Conservation (phyloP, 2,797 vertebrate species). For the Chiroxiphia lanceolata region DNA sequence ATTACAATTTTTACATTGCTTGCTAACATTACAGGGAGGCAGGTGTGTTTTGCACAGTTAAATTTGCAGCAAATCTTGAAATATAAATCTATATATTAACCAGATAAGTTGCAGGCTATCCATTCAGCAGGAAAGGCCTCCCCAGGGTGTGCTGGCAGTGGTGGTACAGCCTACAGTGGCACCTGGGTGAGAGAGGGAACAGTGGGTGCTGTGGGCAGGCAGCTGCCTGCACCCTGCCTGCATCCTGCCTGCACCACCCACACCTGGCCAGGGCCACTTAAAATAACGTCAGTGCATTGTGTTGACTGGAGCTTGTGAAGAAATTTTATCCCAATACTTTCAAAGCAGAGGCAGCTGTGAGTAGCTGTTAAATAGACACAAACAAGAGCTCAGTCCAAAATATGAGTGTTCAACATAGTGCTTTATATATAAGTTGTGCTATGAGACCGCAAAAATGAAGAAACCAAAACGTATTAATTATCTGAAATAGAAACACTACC, state of each 20-base stretch:
- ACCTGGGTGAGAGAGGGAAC: neutral
- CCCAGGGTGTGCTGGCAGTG: neutral
- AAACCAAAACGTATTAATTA: slow-evolving; percentile 81
- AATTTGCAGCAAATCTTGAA: neutral
- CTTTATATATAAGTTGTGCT: slow-evolving; percentile 79
- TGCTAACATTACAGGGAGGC: neutral
- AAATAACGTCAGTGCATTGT: neutral
- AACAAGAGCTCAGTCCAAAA: slow-evolving; percentile 86
- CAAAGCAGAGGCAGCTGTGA: slow-evolving; percentile 92
- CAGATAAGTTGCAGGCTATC: neutral
- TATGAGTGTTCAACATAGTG: slow-evolving; percentile 80
- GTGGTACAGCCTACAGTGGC: neutral
- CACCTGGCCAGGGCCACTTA: neutral
- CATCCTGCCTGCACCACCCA: neutral
- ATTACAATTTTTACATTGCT: neutral
- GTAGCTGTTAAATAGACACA: slow-evolving; percentile 89
- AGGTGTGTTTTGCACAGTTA: neutral
- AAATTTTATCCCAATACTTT: slow-evolving; percentile 88
- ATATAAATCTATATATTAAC: neutral
- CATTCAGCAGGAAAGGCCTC: neutral
- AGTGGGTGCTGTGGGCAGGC: neutral
- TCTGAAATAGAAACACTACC: slow-evolving; percentile 23
- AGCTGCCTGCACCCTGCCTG: neutral
- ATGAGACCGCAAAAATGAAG: slow-evolving; percentile 83
- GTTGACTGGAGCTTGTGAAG: slow-evolving; percentile 66